Percentiles rank a stretch among this genome's conserved stretches.
phyloP scores from a whole-genome alignment of 2,888 invertebrate genomes.

The Heliconius hortense region DNA sequence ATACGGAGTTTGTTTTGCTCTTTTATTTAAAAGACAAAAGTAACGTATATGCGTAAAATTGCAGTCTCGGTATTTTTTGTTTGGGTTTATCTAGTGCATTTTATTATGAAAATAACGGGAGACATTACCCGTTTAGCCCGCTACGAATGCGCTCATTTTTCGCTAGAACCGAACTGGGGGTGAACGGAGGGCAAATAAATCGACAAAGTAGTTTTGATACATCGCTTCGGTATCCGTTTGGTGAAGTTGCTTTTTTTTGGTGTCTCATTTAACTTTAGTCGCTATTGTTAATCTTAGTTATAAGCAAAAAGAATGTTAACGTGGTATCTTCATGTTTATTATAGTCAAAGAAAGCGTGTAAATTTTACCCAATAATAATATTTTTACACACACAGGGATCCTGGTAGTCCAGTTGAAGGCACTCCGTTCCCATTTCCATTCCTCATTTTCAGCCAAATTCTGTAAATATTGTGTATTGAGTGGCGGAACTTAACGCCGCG shows the following conservation, averaged over 20 bases:
- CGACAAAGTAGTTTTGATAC: constrained; percentile 48
- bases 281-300: neutral
- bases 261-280: neutral
- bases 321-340: neutral
- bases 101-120: constrained; percentile 74
- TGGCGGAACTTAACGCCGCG: too few relatives aligned
- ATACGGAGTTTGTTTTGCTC: constrained; percentile 43
- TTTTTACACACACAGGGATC: too few relatives aligned
- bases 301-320: neutral
- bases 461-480: too few relatives aligned
- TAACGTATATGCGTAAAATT: constrained; percentile 56
- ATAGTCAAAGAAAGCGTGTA: neutral
- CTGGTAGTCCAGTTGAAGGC: too few relatives aligned
- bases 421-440: too few relatives aligned
- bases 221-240: constrained; percentile 30
- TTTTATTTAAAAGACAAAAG: constrained; percentile 48
- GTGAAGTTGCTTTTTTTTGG: neutral
- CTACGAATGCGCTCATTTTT: constrained; percentile 70
- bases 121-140: constrained; percentile 70
- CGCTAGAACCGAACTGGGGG: constrained; percentile 58
- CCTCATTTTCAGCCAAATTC: too few relatives aligned
- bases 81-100: constrained; percentile 60
- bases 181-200: constrained; percentile 51
- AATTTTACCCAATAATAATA: neutral
- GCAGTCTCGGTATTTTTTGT: constrained; percentile 55